Base-by-base conservation (phyloP, 1,140 invertebrate species). In the Eumaeus atala region DNA sequence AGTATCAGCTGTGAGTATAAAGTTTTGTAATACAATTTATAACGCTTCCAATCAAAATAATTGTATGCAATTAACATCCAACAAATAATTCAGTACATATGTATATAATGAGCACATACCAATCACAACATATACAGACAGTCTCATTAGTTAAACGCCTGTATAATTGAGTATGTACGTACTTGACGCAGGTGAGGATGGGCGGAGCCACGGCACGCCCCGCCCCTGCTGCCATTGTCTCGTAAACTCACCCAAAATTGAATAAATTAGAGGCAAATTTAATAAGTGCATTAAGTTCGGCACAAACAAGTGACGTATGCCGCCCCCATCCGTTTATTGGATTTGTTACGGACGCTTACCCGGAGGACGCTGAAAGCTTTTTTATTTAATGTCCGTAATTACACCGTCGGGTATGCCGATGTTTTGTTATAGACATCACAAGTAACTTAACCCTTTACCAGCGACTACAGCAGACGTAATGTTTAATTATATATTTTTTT, bases 191-290 rank as follows among this genome's bases (percentile, higher is more conserved):
- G 64, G 56, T 66, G 64, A 58, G 58, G 61, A 6, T 28, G 21
- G 68, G 69, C 68, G 76, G 77, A 74, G 37, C 63, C 63, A 18
- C 12, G 9, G 18, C 42, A 18, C 21, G 74, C 74, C 56, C 79
- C 79, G 77, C 77, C 82, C 72, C 64, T 54, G 54, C 71, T 65
- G 51, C 73, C 79, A 83, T 85, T 85, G 82, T 85, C 71, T 75
- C 61, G 47, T 65, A 64, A 63, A 59, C 61, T 64, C 62, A 59
- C 48, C 33, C 65, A 34, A 82, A 83, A 85, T 85, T 79, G 82
- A 85, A 85, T 85, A 80, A 82, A 85, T 85, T 85, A 85, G 75
- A 72, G 73, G 38, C 64, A 76, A 84, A 85, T 82, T 83, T 81
- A 80, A 80, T 83, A 80, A 78, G 75, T 80, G 71, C 78, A 82